Conservation (phyloP, 2,888 invertebrate genomes). For the Nemoura dubitans region DNA sequence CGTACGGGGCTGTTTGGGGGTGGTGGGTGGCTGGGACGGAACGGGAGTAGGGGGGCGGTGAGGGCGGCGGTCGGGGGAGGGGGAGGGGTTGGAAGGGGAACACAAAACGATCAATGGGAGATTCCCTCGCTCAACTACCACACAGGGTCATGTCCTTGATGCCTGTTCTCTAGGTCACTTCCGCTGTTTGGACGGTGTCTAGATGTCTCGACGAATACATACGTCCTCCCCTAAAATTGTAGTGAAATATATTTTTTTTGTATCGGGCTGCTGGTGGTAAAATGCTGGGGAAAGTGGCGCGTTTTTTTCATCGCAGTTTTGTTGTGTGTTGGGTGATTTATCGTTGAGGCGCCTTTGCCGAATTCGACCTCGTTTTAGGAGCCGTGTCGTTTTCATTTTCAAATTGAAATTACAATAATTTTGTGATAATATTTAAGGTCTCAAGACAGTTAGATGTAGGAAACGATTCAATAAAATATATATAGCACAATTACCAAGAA, state of each 20-base stretch:
- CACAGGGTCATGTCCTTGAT: conserved; percentile 44
- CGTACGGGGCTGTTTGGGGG: conserved; percentile 36
- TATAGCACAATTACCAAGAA: not conserved
- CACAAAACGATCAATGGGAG: conserved; percentile 40
- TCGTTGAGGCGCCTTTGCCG: not conserved
- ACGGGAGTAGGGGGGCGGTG: conserved; percentile 14
- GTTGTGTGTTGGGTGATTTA: not conserved
- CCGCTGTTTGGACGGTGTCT: conserved; percentile 35
- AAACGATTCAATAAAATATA: not conserved
- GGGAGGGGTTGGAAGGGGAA: conserved; percentile 22
- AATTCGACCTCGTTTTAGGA: not conserved
- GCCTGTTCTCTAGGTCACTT: conserved; percentile 42
- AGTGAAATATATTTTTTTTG: not conserved
- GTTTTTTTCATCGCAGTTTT: not conserved
- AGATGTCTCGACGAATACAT: not conserved
- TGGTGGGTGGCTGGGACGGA: not conserved
- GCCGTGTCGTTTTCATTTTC: not conserved
- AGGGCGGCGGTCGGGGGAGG: conserved; percentile 13
- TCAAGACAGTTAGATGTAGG: not conserved
- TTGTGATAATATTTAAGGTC: not conserved
- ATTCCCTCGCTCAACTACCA: conserved; percentile 9
- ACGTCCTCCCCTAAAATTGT: not conserved
- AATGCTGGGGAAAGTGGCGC: not conserved
- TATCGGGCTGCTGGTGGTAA: not conserved
- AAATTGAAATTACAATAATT: not conserved